phyloP scores from a whole-genome alignment of 2,113 vertebrate species.

The Mionectes macconnelli region DNA sequence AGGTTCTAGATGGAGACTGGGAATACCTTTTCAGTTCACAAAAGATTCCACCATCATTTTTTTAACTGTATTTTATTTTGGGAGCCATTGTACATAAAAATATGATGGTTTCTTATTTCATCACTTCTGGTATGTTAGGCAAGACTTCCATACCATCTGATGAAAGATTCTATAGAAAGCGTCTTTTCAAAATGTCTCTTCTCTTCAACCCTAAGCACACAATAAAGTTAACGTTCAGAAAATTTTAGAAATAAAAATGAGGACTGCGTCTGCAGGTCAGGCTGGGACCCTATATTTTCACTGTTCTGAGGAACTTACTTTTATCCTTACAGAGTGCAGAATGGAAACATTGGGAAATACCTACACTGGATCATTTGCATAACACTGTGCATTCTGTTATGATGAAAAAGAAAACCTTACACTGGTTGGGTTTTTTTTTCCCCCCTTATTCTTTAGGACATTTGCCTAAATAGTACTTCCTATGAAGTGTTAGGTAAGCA shows the following conservation, averaged over 20 bases:
- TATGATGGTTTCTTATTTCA: not conserved
- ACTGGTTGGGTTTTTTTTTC: not conserved
- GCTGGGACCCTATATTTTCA: not conserved
- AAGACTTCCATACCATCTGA: not conserved
- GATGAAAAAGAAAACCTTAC: not conserved
- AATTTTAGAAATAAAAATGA: not conserved
- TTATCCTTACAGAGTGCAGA: not conserved
- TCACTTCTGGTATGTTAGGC: not conserved
- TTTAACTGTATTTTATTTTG: not conserved
- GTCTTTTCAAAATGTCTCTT: not conserved
- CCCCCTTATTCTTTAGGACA: not conserved
- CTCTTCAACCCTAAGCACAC: not conserved
- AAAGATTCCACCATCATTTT: accelerated
- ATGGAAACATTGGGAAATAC: not conserved
- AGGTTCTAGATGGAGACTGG: not conserved
- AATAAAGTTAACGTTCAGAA: not conserved
- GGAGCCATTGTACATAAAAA: not conserved
- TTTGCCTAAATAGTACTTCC: not conserved
- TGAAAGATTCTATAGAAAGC: not conserved
- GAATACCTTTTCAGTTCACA: not conserved
- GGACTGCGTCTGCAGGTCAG: not conserved
- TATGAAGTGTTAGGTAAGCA: not conserved
- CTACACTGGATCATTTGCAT: not conserved
- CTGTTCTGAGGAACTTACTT: not conserved
- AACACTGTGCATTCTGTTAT: not conserved